A percentile compares a stretch with the other conserved stretches of the same genome.
phyloP scores from a whole-genome alignment of 1,140 invertebrate species.

The Gyrodactylus salaris region DNA sequence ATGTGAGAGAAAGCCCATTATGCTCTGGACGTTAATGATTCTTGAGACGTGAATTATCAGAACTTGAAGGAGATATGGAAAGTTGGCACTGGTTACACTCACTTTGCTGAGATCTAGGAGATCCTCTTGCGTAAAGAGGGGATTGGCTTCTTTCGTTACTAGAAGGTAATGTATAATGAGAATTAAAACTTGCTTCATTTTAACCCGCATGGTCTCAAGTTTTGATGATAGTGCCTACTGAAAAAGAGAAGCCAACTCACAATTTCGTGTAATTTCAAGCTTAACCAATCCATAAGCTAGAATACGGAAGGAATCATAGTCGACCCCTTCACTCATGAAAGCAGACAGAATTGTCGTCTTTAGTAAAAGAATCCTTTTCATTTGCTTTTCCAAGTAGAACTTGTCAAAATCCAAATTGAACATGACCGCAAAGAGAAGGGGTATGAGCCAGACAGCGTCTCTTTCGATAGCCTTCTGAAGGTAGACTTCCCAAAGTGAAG shows the following conservation, averaged over 20 bases:
- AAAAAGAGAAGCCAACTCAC: neutral
- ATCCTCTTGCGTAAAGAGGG: neutral
- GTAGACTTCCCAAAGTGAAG: neutral
- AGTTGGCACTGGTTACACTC: neutral
- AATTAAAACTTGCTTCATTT: neutral
- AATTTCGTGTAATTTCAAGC: neutral
- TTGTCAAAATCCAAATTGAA: neutral
- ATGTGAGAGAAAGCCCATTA: neutral
- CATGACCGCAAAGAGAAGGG: neutral
- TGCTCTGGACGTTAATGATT: neutral
- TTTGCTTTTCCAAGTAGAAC: neutral
- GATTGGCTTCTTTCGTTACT: too few species aligned
- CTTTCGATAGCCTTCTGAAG: neutral
- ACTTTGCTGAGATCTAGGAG: neutral
- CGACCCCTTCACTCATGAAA: neutral
- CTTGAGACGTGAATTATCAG: neutral
- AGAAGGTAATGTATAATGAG: neutral
- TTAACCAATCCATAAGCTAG: neutral
- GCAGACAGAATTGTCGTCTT: neutral
- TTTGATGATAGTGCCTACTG: neutral
- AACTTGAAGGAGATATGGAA: neutral
- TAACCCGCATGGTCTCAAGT: neutral
- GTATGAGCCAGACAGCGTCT: neutral
- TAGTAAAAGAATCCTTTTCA: neutral
- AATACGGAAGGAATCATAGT: neutral